Percentiles rank a stretch among this genome's conserved stretches.
Conservation (phyloP, 1,140 invertebrate genomes). For the Campoletis sonorensis region DNA sequence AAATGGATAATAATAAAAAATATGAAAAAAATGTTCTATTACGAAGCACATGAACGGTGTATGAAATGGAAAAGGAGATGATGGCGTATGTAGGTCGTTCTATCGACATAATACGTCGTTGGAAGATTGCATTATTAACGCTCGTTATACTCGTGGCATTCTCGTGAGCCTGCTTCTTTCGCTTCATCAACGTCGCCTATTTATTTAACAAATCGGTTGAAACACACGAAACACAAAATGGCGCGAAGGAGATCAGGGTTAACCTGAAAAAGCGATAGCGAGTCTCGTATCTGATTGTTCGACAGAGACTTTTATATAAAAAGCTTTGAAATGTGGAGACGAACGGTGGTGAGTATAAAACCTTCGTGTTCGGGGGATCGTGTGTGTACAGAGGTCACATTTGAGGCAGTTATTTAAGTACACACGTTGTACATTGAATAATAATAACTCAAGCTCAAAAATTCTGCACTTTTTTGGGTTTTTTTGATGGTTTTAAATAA, state of each 20-base stretch:
- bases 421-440: neutral
- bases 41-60: neutral
- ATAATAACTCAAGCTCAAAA: too few species aligned
- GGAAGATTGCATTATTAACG: slow-evolving; percentile 41
- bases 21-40: too few species aligned
- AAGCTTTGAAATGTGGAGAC: neutral
- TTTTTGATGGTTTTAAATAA: too few species aligned
- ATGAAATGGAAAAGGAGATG: neutral
- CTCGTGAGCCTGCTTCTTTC: neutral
- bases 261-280: neutral
- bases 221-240: slow-evolving; percentile 40
- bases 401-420: neutral
- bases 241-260: slow-evolving; percentile 2
- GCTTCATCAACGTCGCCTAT: slow-evolving; percentile 39
- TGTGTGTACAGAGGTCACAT: slow-evolving; percentile 7
- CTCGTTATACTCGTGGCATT: slow-evolving; percentile 40
- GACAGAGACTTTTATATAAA: neutral
- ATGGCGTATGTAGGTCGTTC: slow-evolving; percentile 36
- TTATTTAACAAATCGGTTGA: slow-evolving; percentile 43
- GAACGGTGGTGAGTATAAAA: neutral
- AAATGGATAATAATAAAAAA: neutral
- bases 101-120: slow-evolving; percentile 35
- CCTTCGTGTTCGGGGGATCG: slow-evolving; percentile 31
- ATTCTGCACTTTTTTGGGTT: too few species aligned
- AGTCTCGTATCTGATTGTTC: slow-evolving; percentile 36